phyloP scores from a whole-genome alignment of 2,113 vertebrate species.

The Corythaixoides concolor region DNA sequence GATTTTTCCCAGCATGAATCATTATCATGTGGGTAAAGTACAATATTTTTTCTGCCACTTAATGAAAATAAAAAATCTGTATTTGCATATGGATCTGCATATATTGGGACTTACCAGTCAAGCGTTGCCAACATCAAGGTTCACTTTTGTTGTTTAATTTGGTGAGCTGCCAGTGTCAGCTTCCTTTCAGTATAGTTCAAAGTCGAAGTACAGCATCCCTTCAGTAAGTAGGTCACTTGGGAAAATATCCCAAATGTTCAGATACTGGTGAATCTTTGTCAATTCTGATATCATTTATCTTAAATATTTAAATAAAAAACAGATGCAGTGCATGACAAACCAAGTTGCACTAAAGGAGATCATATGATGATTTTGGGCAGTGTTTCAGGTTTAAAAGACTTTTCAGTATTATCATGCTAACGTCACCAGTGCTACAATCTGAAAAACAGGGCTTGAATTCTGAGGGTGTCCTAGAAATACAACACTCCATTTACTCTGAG shows the following conservation, averaged over 20 bases:
- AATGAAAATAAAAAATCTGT: not conserved
- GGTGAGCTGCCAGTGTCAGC: not conserved
- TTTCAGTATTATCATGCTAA: not conserved
- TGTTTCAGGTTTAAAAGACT: not conserved
- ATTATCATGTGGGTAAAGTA: not conserved
- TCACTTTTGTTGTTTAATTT: slow-evolving; percentile 2
- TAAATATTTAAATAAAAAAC: not conserved
- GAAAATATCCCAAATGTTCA: not conserved
- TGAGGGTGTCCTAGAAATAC: not conserved
- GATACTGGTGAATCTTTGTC: not conserved
- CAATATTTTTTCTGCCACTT: not conserved
- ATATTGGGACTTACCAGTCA: not conserved
- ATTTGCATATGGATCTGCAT: not conserved
- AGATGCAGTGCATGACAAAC: not conserved
- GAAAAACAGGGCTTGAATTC: not conserved
- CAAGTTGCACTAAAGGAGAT: not conserved
- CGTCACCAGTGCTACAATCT: not conserved
- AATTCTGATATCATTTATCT: not conserved
- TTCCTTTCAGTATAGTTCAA: not conserved
- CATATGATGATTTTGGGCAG: not conserved
- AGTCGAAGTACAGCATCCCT: not conserved
- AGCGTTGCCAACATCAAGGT: not conserved
- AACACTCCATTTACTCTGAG: not conserved
- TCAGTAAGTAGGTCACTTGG: not conserved
- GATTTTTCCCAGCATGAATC: slow-evolving; percentile 16